A percentile compares a stretch with the other conserved stretches of the same genome.
Conservation (phyloP, 2,797 vertebrate species). For the Ataeniobius toweri region DNA sequence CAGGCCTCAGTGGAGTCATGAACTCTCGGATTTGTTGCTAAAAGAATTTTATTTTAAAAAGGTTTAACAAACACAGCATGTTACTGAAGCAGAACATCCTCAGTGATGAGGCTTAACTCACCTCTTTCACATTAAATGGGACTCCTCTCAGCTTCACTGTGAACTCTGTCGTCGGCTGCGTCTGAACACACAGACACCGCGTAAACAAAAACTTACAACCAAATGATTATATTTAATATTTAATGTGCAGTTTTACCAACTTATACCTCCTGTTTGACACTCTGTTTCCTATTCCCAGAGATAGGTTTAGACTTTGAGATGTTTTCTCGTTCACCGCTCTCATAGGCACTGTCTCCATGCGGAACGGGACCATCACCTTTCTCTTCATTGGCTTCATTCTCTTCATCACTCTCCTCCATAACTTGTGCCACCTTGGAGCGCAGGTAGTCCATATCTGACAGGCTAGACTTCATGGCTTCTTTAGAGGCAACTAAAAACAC, state of each 20-base stretch:
- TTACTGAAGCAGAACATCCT: background rate
- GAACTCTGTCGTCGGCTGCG: conserved; percentile 78
- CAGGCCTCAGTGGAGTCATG: conserved; percentile 89
- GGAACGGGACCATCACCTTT: conserved; percentile 37
- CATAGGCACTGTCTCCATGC: conserved; percentile 74
- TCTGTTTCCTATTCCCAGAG: conserved; percentile 46
- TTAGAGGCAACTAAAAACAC: conserved; percentile 64
- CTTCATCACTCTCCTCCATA: conserved; percentile 49
- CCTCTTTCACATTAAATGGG: conserved; percentile 90
- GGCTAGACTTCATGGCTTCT: conserved; percentile 73
- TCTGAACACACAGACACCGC: conserved; percentile 44
- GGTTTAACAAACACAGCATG: background rate
- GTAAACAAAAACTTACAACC: conserved; percentile 3
- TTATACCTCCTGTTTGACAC: conserved; percentile 58
- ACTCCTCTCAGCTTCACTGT: conserved; percentile 90
- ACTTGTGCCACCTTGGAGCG: conserved; percentile 87
- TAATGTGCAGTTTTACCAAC: background rate
- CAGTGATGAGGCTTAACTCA: conserved; percentile 44
- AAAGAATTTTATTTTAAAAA: conserved; percentile 9
- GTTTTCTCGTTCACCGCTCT: conserved; percentile 57
- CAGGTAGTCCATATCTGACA: conserved; percentile 97
- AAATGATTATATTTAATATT: background rate
- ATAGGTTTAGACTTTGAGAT: conserved; percentile 36
- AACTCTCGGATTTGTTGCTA: conserved; percentile 92
- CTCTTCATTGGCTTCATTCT: conserved; percentile 50